A percentile compares a stretch with the other conserved stretches of the same genome.
phyloP scores from a whole-genome alignment of 2,888 invertebrate species.

The Zhengitettix transpicula region DNA sequence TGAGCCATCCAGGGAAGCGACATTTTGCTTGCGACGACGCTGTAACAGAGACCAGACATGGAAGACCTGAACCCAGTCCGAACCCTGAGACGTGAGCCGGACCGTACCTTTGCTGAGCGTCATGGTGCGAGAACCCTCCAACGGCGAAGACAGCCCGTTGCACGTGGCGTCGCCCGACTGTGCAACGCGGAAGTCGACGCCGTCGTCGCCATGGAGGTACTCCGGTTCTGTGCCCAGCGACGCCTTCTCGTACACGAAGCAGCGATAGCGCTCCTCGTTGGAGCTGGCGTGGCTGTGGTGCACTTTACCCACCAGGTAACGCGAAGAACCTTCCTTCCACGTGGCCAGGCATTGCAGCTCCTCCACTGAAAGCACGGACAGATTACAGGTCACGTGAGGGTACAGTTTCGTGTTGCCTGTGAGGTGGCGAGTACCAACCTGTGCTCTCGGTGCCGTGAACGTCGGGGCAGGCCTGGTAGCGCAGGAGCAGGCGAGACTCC shows the following conservation, averaged over 20 bases:
- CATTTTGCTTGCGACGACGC: constrained; percentile 53
- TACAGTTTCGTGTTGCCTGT: not conserved
- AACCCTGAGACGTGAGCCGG: not conserved
- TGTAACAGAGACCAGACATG: constrained; percentile 23
- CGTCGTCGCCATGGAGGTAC: constrained; percentile 28
- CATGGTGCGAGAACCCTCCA: constrained; percentile 64
- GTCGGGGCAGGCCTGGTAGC: constrained; percentile 88
- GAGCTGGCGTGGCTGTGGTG: constrained; percentile 79
- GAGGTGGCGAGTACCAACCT: constrained; percentile 35
- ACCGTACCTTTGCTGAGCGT: constrained; percentile 50
- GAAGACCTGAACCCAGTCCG: not conserved
- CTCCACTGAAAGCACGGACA: constrained; percentile 48
- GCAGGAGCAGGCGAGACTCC: constrained; percentile 72
- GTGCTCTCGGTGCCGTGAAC: constrained; percentile 80
- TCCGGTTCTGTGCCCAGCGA: constrained; percentile 22
- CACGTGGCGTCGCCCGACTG: constrained; percentile 74
- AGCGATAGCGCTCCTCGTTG: constrained; percentile 84
- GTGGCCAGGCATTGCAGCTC: constrained; percentile 80
- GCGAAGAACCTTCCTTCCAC: constrained; percentile 86
- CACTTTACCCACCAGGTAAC: constrained; percentile 78
- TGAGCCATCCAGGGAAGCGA: constrained; percentile 77
- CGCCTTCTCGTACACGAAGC: constrained; percentile 80
- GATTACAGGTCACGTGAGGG: not conserved
- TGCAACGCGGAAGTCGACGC: constrained; percentile 65
- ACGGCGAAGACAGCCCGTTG: constrained; percentile 56